Percentiles rank a stretch among this genome's conserved stretches.
Evolutionary conservation across 92 coral and sea anemone genomes (phyloP).

Genomic region (Palythoa caribaeorum): DNA sequence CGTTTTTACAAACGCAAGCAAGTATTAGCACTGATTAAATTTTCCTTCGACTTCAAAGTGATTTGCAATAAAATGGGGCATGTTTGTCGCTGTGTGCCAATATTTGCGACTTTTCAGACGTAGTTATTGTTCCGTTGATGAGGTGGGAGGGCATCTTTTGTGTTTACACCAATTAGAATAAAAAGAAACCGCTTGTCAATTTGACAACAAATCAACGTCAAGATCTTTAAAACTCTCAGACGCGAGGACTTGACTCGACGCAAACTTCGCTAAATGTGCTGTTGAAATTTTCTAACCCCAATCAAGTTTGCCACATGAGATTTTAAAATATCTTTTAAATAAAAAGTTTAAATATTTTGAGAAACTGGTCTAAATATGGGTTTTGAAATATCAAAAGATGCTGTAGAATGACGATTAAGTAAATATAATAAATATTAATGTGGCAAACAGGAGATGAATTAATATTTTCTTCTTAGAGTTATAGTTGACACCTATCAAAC

Average conservation of each 20-base stretch:
- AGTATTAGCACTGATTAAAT: constrained; percentile 54
- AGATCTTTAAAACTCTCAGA: constrained; percentile 22
- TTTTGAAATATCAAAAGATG: background rate
- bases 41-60: constrained; percentile 55
- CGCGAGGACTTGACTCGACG: background rate
- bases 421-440: constrained; percentile 13
- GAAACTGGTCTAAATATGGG: background rate
- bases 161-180: constrained; percentile 77
- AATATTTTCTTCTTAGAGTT: background rate
- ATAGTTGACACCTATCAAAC: constrained; percentile 19
- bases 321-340: background rate
- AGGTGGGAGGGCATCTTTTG: constrained; percentile 89
- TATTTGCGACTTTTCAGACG: constrained; percentile 67
- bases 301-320: no score
- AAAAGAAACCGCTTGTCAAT: constrained; percentile 70
- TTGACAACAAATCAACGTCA: constrained; percentile 67
- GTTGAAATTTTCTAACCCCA: background rate
- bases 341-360: background rate
- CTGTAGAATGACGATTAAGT: background rate
- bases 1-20: constrained; percentile 64
- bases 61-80: constrained; percentile 88
- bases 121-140: constrained; percentile 79
- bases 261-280: background rate
- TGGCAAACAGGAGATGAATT: constrained; percentile 11
- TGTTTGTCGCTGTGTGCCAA: constrained; percentile 67